Evolutionary conservation across 2,888 invertebrate species (phyloP).

Genomic region (Tenthredo livida): DNA sequence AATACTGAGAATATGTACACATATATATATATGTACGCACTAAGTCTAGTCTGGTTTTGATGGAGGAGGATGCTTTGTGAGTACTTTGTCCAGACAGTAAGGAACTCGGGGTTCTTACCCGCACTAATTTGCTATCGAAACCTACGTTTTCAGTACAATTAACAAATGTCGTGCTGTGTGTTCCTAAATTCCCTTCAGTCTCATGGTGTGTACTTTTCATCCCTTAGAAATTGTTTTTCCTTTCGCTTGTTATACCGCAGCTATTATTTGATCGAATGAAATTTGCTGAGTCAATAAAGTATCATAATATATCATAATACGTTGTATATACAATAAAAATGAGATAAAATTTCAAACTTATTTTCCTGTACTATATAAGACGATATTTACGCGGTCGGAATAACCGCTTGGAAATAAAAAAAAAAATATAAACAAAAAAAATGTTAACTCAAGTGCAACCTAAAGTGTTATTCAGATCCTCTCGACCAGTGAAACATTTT

Average conservation of each 20-base stretch:
- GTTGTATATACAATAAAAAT: neutral
- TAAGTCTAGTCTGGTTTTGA: neutral
- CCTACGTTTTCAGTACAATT: neutral
- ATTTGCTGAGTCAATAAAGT: neutral
- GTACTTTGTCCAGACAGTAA: slow-evolving; percentile 18
- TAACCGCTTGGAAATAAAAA: neutral
- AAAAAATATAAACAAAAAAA: neutral
- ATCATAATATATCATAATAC: neutral
- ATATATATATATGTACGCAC: neutral
- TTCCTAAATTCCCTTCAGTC: neutral
- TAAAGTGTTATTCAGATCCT: slow-evolving; percentile 31
- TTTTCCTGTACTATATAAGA: neutral
- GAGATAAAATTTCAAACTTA: neutral
- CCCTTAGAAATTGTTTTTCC: neutral
- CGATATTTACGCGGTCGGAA: neutral
- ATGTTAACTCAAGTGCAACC: slow-evolving; percentile 31
- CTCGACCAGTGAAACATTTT: slow-evolving; percentile 29
- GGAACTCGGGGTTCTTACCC: neutral
- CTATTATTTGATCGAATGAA: neutral
- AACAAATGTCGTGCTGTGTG: neutral
- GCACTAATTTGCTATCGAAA: neutral
- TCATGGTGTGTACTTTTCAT: neutral
- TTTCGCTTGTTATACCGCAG: neutral
- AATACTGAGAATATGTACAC: neutral
- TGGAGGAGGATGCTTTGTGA: neutral